Base-by-base conservation (phyloP, 1,140 invertebrate species). In the Scylla paramamosain region DNA sequence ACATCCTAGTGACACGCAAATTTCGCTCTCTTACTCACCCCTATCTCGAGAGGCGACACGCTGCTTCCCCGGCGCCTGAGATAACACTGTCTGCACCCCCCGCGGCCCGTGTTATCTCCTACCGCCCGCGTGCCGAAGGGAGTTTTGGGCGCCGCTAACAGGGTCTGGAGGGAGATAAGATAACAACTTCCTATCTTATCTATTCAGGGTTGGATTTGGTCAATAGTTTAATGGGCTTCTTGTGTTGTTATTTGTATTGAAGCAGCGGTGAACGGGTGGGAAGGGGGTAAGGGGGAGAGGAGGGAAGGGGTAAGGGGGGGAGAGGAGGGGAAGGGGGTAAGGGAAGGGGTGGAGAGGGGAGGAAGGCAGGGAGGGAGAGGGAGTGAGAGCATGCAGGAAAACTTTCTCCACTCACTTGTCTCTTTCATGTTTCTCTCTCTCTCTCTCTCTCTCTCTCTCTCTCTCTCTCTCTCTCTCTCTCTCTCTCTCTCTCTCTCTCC, bases 401-500 rank as follows among this genome's bases (percentile, higher is more conserved):
- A 86, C 89, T 29, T 28, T 91, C 48, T 91, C 46, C 20, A 39
- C 46, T 29, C n/a, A 25, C 10, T 39, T 48, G 39, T 48, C 32
- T 46, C 32, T 87, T 28, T 45, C 25, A 4, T 31, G 6, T 84
- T 20, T 87, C 86, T 87, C 86, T 87, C 86, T 46, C 39, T 87
- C 28, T 39, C 46, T 91, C 90, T 59, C 59, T 31, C 90, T 59
- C 48, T 91, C 90, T 25, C 31, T 91, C 90, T 59, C 46, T 91
- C 90, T 31, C 48, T 91, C 48, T 67, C 48, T 77, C 59, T 67
- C 32, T 77, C 48, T 67, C 48, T 77, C 59, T 67, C 32, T 77
- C 90, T 67, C 48, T 91, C 90, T 67, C 48, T 91, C 90, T 32
- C n/a, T 91, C 90, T 59, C n/a, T 91, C 90, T 32, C 31, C 31